These are phyloP conservation scores for Leucophenga varia DNA, from an alignment of 1,140 invertebrate genomes.

Conservation along the genomic window DNA sequence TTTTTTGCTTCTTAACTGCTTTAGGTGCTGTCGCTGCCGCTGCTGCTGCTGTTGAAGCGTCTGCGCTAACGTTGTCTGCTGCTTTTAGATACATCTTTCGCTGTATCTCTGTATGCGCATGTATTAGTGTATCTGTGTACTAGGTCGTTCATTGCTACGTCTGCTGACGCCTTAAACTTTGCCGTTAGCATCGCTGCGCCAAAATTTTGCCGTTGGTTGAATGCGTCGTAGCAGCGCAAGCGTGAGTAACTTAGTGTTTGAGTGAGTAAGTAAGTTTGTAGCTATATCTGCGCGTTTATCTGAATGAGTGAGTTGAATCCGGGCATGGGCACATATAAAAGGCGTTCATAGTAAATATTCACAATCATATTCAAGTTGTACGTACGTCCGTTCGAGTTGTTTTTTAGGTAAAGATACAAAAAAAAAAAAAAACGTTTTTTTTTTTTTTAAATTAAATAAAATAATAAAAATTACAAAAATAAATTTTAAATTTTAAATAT, in stretches of 20 bases:
- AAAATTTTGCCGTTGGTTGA: constrained; percentile 7
- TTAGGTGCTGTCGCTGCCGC: constrained; percentile 7
- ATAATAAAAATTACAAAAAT: constrained; percentile 6
- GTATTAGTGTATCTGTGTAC: no score
- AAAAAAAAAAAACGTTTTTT: constrained; percentile 9
- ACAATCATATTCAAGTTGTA: constrained; percentile 36
- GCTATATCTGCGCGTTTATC: no score
- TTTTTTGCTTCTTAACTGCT: constrained; percentile 19
- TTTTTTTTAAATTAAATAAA: constrained; percentile 11
- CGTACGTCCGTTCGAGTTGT: constrained; percentile 21
- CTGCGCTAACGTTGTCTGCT: no score
- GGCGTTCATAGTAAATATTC: constrained; percentile 42
- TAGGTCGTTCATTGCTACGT: no score
- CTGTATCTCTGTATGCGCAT: no score
- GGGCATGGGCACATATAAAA: constrained; percentile 46
- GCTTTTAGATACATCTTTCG: no score
- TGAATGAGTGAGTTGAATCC: no score
- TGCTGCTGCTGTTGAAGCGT: constrained; percentile 9
- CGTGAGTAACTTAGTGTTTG: constrained; percentile 14
- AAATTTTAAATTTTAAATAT: no score
- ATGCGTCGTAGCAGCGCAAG: no score
- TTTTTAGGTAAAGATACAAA: constrained; percentile 2
- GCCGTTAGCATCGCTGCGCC: constrained; percentile 16
- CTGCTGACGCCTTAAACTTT: constrained; percentile 7
- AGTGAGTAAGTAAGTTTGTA: no score